Evolutionary conservation across 2,113 vertebrate species (phyloP).

Genomic region (Cyprinodon tularosa): DNA sequence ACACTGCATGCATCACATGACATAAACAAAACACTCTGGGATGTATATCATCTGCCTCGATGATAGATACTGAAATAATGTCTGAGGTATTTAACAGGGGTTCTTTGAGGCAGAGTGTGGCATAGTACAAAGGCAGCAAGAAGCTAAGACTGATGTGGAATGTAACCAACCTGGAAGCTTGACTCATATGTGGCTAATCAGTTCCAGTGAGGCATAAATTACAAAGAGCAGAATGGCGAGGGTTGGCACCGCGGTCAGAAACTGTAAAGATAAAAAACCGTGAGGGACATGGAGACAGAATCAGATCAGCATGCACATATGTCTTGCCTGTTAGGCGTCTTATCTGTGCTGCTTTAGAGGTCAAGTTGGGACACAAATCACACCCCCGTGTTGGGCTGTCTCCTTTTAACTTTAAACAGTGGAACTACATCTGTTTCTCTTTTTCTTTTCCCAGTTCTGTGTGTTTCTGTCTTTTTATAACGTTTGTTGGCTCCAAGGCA

Average conservation of each 20-base stretch:
- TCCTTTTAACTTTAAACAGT: constrained; percentile 59
- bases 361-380: constrained; percentile 68
- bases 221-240: constrained; percentile 24
- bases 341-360: constrained; percentile 49
- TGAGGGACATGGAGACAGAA: constrained; percentile 14
- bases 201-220: constrained; percentile 60
- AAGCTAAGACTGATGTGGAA: constrained; percentile 64
- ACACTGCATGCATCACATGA: constrained; percentile 33
- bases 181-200: constrained; percentile 56
- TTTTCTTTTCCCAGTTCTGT: constrained; percentile 40
- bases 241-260: constrained; percentile 33
- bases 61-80: constrained; percentile 50
- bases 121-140: constrained; percentile 52
- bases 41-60: constrained; percentile 7
- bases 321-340: constrained; percentile 31
- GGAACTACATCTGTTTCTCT: constrained; percentile 71
- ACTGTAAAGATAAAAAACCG: constrained; percentile 46
- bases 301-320: constrained; percentile 20
- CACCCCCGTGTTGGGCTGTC: constrained; percentile 30
- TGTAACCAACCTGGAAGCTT: constrained; percentile 56
- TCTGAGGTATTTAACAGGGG: constrained; percentile 24
- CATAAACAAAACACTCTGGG: constrained; percentile 27
- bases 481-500: constrained; percentile 11
- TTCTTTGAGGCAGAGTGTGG: constrained; percentile 18
- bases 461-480: constrained; percentile 17